Evolutionary conservation across 2,113 vertebrate genomes (phyloP), one percentile per base, ranked within the genome.

Genomic region (Struthio camelus): DNA sequence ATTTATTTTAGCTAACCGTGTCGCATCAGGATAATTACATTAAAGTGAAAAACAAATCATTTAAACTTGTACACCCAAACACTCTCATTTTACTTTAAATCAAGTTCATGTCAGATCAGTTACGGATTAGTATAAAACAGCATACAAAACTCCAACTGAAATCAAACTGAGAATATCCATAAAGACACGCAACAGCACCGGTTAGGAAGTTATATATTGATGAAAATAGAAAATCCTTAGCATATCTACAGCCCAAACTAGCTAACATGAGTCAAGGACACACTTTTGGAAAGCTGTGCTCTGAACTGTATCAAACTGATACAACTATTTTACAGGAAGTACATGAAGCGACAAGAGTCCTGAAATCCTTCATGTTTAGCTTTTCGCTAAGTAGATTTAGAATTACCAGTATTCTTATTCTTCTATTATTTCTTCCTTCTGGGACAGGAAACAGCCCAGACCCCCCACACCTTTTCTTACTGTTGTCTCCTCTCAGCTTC

Each of bases 101-200:
- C n/a, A 73, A 30, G 12, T 28, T 75, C 53, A 62, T 4, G 81
- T 75, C 36, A 24, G 23, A 38, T 40, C 51, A 27, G 10, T 40
- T 71, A 54, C 69, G 14, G 10, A 42, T 75, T 76, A 56, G 70
- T 54, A 30, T 48, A 15, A 25, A 15, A 38, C 54, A 66, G 7
- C 8, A 34, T 71, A 87, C 75, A 65, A 8, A 77, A 71, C 34
- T 36, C 18, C 10, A 36, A 3, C 25, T 62, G 62, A 73, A 67
- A 78, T 4, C 48, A 66, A 10, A 10, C n/a, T 50, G 25, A 54
- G 11, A 77, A 71, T 6, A n/a, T 30, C 36, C n/a, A 38, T 67
- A 44, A 17, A 64, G 53, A 53, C 10, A 53, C 14, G 58, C 3
- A 51, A 0, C 0, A 51, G 7, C 7, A n/a, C 12, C 7, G 42